Conservation (phyloP, 1,140 invertebrate genomes). For the Cyphomyrmex costatus region DNA sequence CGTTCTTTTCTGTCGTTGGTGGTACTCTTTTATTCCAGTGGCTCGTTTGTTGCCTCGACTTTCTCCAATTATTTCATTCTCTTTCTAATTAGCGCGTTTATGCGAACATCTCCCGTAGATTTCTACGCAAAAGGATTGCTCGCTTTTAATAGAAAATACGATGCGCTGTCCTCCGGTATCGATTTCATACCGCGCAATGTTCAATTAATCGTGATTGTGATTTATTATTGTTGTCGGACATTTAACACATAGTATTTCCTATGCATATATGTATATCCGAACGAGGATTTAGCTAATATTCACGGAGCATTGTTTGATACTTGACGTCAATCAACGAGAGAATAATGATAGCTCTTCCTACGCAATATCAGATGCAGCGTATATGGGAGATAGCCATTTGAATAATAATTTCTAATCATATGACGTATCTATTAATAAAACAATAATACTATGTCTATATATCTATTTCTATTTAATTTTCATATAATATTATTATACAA, state of each 20-base stretch:
- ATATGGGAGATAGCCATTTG: not conserved
- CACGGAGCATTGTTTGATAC: conserved; percentile 35
- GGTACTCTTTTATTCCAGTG: not conserved
- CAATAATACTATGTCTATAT: not conserved
- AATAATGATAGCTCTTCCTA: conserved; percentile 17
- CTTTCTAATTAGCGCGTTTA: conserved; percentile 32
- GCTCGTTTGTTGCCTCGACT: conserved; percentile 8
- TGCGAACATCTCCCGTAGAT: not conserved
- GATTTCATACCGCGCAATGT: conserved; percentile 8
- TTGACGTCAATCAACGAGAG: conserved; percentile 45
- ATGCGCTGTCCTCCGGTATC: not conserved
- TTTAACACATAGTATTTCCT: conserved; percentile 25
- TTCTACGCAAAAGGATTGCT: not conserved
- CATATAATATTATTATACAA: not conserved
- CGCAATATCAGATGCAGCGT: not conserved
- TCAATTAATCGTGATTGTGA: conserved; percentile 37
- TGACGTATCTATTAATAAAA: not conserved
- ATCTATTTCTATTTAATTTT: too few relatives aligned
- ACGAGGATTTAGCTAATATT: conserved; percentile 2
- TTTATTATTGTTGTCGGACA: conserved; percentile 18
- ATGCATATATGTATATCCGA: not conserved
- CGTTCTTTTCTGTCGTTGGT: not conserved
- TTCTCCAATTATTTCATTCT: not conserved
- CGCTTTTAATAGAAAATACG: conserved; percentile 8
- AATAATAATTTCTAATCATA: conserved; percentile 11